Conservation (phyloP, 2,797 vertebrate genomes). For the Acipenser transmontanus region DNA sequence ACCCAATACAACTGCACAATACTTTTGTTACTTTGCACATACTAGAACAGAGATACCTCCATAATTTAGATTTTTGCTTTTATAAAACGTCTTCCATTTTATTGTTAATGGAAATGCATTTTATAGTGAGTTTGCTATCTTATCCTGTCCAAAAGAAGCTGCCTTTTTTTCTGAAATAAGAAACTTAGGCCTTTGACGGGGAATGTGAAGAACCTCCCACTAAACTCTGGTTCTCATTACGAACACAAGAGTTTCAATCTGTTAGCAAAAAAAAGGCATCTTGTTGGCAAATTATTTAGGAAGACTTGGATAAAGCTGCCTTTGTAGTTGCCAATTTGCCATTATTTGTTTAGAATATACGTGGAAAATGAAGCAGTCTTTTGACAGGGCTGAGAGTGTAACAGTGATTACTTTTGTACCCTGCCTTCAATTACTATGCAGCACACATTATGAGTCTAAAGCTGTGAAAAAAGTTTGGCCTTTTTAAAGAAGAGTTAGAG, state of each 20-base stretch:
- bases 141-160: too few relatives aligned
- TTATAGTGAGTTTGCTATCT: too few relatives aligned
- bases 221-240: background rate
- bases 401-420: conserved; percentile 28
- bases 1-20: too few relatives aligned
- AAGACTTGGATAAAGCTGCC: conserved; percentile 8
- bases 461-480: background rate
- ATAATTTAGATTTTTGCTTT: too few relatives aligned
- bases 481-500: background rate
- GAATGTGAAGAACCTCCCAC: too few relatives aligned
- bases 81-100: too few relatives aligned
- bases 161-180: too few relatives aligned
- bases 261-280: background rate
- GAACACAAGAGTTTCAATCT: conserved; percentile 3
- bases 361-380: conserved; percentile 15
- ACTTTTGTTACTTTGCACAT: too few relatives aligned
- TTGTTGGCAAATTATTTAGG: conserved; percentile 8
- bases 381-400: conserved; percentile 16
- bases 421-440: conserved; percentile 29
- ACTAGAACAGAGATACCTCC: too few relatives aligned
- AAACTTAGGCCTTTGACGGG: too few relatives aligned
- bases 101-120: too few relatives aligned
- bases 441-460: conserved; percentile 10
- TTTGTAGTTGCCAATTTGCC: conserved; percentile 19
- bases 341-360: background rate